Conservation (phyloP, 2,113 vertebrate genomes). For the Oplegnathus fasciatus region DNA sequence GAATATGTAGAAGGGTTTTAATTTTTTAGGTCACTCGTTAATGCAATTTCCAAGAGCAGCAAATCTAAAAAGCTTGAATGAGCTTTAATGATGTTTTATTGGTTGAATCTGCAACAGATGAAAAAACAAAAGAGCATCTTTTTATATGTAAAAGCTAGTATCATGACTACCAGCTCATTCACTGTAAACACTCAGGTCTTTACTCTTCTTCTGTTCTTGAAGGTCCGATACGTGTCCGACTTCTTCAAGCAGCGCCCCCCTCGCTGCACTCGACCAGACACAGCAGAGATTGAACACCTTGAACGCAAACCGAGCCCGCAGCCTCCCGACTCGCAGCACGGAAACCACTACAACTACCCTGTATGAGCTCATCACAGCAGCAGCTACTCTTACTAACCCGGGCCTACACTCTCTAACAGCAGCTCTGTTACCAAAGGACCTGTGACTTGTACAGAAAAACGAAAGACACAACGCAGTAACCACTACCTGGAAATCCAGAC, state of each 20-base stretch:
- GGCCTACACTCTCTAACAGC: not conserved
- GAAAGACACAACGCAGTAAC: conserved; percentile 1
- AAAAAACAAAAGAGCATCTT: not conserved
- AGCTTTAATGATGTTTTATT: no score
- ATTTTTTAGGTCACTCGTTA: no score
- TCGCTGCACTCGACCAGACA: not conserved
- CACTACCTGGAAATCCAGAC: conserved; percentile 41
- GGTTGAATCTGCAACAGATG: no score
- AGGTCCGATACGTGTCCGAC: conserved; percentile 93
- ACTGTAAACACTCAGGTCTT: not conserved
- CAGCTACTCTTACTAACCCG: not conserved
- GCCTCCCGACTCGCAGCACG: conserved; percentile 77
- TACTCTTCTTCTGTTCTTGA: not conserved
- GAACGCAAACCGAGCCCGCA: conserved; percentile 88
- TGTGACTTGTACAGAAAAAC: not conserved
- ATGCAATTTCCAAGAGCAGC: not conserved
- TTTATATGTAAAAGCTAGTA: not conserved
- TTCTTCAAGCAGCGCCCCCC: conserved; percentile 92
- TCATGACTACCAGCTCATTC: not conserved
- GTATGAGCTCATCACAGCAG: conserved; percentile 75
- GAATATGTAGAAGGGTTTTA: no score
- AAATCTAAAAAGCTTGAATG: not conserved
- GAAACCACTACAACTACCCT: conserved; percentile 87
- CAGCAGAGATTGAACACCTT: conserved; percentile 73
- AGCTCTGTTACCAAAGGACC: conserved; percentile 34